Percentiles rank a stretch among this genome's conserved stretches.
These are phyloP conservation scores for Ploceus nigricollis DNA, from an alignment of 2,113 vertebrate genomes.

Conservation along the genomic window DNA sequence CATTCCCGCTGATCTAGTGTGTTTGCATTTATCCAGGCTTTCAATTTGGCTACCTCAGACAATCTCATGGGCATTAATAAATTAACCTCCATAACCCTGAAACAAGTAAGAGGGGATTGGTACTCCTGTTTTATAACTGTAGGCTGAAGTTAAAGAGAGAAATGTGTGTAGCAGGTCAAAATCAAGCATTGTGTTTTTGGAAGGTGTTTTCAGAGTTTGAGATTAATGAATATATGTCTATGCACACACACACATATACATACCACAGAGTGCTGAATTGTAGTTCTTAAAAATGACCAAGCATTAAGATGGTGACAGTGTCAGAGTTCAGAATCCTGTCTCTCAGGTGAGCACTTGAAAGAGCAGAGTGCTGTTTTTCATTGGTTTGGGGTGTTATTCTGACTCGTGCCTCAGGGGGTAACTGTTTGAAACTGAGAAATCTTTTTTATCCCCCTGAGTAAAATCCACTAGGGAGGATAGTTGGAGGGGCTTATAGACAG, in stretches of 20 bases:
- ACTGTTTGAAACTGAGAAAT: neutral
- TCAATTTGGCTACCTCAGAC: neutral
- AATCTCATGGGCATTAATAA: neutral
- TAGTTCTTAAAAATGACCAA: neutral
- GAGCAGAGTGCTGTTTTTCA: neutral
- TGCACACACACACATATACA: no score
- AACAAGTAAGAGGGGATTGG: neutral
- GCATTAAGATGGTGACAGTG: neutral
- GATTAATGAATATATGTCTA: neutral
- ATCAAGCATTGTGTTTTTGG: neutral
- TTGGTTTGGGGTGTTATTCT: neutral
- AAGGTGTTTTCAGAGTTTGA: neutral
- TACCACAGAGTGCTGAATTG: neutral
- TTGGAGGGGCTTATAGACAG: neutral
- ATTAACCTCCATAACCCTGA: neutral
- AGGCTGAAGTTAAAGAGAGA: neutral
- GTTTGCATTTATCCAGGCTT: neutral
- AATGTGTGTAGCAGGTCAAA: neutral
- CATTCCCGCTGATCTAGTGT: neutral
- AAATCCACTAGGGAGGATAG: neutral
- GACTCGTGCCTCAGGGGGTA: neutral
- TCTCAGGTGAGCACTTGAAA: neutral
- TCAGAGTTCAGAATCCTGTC: neutral
- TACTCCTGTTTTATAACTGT: neutral
- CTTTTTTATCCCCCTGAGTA: neutral